Evolutionary conservation across 1,140 invertebrate species (phyloP).

Genomic region (Monochamus saltuarius): DNA sequence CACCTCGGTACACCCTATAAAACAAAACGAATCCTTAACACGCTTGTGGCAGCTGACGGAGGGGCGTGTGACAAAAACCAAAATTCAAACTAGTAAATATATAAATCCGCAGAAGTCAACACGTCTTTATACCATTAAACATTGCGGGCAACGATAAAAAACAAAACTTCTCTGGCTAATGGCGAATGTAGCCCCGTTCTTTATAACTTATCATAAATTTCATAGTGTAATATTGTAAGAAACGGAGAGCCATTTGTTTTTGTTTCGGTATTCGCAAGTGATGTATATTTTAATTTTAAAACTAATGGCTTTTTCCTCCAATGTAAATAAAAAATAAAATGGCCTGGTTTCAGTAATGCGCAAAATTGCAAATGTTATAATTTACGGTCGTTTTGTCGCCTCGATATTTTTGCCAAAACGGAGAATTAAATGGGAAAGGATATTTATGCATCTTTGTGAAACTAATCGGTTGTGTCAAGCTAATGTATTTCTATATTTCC

Average conservation of each 20-base stretch:
- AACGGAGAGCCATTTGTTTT: conserved; percentile 44
- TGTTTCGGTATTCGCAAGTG: conserved; percentile 42
- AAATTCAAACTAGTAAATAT: conserved; percentile 11
- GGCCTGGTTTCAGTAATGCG: conserved; percentile 4
- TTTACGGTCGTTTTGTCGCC: not conserved
- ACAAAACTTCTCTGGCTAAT: conserved; percentile 22
- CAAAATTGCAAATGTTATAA: conserved; percentile 10
- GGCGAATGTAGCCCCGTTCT: conserved; percentile 32
- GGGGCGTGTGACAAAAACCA: no score
- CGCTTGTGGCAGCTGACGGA: no score
- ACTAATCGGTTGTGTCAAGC: no score
- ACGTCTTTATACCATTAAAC: conserved; percentile 17
- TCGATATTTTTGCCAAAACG: not conserved
- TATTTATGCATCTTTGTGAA: no score
- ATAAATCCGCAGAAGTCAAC: conserved; percentile 17
- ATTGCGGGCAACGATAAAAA: conserved; percentile 22
- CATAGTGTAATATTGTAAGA: conserved; percentile 44
- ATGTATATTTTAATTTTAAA: conserved; percentile 48
- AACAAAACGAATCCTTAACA: no score
- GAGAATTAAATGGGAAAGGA: no score
- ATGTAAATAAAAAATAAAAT: conserved; percentile 18
- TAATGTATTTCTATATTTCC: no score
- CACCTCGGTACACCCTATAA: no score
- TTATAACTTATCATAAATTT: conserved; percentile 46
- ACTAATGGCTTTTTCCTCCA: conserved; percentile 33